phyloP scores from a whole-genome alignment of 2,113 vertebrate species.

The Mus musculus region GRCm39 chr4:28934001-28934500 shows the following conservation, averaged over 20 bases:
- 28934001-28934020: not conserved
- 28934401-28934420: conserved; percentile 48
- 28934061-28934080: not conserved
- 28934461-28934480: conserved; percentile 68
- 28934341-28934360: conserved; percentile 41
- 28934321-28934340: not conserved
- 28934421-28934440: not conserved
- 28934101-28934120: not conserved
- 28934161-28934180: not conserved
- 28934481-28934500: conserved; percentile 58
- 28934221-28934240: not conserved
- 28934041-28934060: not conserved
- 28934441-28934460: conserved; percentile 20
- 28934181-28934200: not conserved
- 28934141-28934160: not conserved
- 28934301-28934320: not conserved
- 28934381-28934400: conserved; percentile 38
- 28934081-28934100: not conserved
- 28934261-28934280: not conserved
- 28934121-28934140: not conserved
- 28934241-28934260: not conserved
- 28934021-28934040: not conserved
- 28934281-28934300: not conserved
- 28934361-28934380: conserved; percentile 48
- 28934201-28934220: not conserved